Percentiles rank a stretch among this genome's conserved stretches.
Evolutionary conservation across 1,140 invertebrate species (phyloP).

Genomic region (Agrilus planipennis): DNA sequence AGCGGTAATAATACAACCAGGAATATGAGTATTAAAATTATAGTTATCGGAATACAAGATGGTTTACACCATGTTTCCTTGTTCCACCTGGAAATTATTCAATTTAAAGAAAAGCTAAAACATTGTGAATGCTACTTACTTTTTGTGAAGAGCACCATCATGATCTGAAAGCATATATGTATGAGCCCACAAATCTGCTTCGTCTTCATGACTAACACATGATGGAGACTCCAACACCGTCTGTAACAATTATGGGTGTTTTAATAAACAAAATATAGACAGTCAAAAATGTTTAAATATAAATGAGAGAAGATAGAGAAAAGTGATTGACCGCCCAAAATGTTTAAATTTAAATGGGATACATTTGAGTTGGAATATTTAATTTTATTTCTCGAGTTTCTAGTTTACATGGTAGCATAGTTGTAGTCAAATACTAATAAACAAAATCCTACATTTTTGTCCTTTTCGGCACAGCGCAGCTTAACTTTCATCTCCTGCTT

Average conservation of each 20-base stretch:
- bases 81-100: conserved; percentile 29
- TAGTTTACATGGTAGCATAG: too few species aligned
- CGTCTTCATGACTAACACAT: conserved; percentile 20
- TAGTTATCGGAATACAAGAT: conserved; percentile 66
- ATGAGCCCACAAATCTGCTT: conserved; percentile 27
- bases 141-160: conserved; percentile 6
- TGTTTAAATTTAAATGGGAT: too few species aligned
- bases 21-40: conserved; percentile 62
- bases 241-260: conserved; percentile 20
- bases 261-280: too few species aligned
- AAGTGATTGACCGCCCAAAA: too few species aligned
- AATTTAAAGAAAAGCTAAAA: background rate
- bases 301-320: too few species aligned
- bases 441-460: too few species aligned
- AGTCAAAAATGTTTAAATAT: too few species aligned
- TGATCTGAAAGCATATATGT: conserved; percentile 19
- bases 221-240: conserved; percentile 27
- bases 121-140: conserved; percentile 2
- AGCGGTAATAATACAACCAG: conserved; percentile 62
- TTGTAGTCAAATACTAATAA: too few species aligned
- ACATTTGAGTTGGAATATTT: too few species aligned
- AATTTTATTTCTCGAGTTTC: too few species aligned
- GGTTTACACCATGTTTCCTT: conserved; percentile 54
- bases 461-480: too few species aligned
- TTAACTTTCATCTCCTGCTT: too few species aligned